Evolutionary conservation across 2,888 invertebrate genomes (phyloP), one percentile per base, ranked within the genome.

Genomic region (Callyntrura sp.): DNA sequence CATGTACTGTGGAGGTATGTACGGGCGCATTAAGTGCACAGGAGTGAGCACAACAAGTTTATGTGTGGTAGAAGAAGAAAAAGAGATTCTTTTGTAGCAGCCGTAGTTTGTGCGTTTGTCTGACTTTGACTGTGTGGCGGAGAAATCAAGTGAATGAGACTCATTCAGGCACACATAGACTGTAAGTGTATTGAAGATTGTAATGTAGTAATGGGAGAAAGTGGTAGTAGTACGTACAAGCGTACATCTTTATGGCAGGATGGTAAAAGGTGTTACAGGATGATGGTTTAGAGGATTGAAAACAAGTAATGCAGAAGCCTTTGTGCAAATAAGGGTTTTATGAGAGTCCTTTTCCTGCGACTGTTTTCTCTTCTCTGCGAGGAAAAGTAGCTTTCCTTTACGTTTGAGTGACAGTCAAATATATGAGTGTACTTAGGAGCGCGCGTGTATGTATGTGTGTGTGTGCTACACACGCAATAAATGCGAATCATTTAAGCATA

Each of bases 21-120:
- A 35, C 35, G 35, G 35, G 35, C 35, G 17, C 55, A 25, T 82
- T 82, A 82, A 60, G 43, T 35, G 28, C 55, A 70, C 82, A 88
- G 82, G 88, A 82, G 48, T 62, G 82, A 82, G 76, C 73, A 73
- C 73, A 73, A 73, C 45, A 73, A 73, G 73, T 48, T n/a, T 48
- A 20, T n/a, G n/a, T n/a, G 8, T 60, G 23, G 73, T 23, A 23
- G 48, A 6, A 20, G 9, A 48, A 43, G 35, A n/a, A 17, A 70
- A 70, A 70, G 14, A 23, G 43, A 70, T 35, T 70, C 68, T 70
- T 35, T 35, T 70, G 35, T 1, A 43, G 43, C 2, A n/a, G 43
- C 43, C 43, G 73, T n/a, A n/a, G n/a, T 79, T 25, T 57, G 55
- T 55, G 55, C 11, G 17, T 79, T 14, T 79, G 17, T 81, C 79